phyloP scores from a whole-genome alignment of 37 sponge, comb jelly and placozoan genomes.

The Aphrocallistes beatrix region DNA sequence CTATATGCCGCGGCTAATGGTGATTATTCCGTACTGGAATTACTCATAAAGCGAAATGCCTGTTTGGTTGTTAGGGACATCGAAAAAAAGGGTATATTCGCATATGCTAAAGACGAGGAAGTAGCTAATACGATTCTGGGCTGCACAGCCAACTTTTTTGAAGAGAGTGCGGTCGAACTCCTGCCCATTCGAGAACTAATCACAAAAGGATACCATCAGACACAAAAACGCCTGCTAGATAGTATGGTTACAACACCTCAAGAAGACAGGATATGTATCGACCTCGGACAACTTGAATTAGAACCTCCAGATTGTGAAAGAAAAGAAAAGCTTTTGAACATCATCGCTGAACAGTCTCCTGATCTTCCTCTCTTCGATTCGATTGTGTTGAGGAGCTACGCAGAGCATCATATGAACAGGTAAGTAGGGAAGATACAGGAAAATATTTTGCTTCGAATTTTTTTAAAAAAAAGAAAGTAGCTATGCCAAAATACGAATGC shows the following conservation, averaged over 20 bases:
- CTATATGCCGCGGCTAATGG: background rate
- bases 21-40: background rate
- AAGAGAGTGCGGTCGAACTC: background rate
- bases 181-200: background rate
- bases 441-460: too few relatives aligned
- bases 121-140: background rate
- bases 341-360: background rate
- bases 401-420: background rate
- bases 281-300: background rate
- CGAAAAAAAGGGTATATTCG: background rate
- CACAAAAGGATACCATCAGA: background rate
- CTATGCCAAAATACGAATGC: too few relatives aligned
- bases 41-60: background rate
- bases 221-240: background rate
- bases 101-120: constrained; percentile 1
- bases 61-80: background rate
- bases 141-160: background rate
- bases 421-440: too few relatives aligned
- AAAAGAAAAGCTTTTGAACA: background rate
- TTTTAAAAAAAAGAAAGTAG: too few relatives aligned
- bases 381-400: background rate
- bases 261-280: background rate
- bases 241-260: background rate
- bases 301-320: background rate
- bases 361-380: background rate